phyloP scores from a whole-genome alignment of 2,888 invertebrate species.

The Anthrax anthrax region DNA sequence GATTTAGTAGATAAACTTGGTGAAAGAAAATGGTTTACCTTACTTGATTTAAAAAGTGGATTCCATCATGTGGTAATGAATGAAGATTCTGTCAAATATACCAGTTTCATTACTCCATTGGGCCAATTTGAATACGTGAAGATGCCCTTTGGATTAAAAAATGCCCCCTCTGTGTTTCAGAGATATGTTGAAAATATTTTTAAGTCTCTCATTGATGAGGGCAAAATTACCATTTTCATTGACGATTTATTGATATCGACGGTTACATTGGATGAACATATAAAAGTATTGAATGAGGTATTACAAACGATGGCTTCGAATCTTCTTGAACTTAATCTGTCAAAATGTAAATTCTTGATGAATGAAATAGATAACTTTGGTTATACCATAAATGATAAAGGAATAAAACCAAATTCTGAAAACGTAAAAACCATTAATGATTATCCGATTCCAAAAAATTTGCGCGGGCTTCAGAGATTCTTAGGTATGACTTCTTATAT shows the following conservation, averaged over 20 bases:
- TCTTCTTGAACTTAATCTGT: too few species aligned
- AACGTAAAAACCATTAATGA: too few species aligned
- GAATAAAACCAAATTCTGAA: too few species aligned
- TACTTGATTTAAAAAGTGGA: not conserved
- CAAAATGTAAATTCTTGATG: too few species aligned
- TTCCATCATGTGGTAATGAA: not conserved
- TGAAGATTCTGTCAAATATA: not conserved
- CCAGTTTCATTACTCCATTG: not conserved
- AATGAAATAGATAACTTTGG: too few species aligned
- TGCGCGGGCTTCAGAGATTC: conserved; percentile 19
- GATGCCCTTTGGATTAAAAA: not conserved
- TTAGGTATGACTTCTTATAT: conserved; percentile 12
- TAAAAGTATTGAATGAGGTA: conserved; percentile 16
- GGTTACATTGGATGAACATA: conserved; percentile 10
- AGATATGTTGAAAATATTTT: conserved; percentile 14
- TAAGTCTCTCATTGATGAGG: conserved; percentile 8
- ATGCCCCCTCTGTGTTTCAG: conserved; percentile 12
- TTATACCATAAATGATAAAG: too few species aligned
- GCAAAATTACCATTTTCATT: conserved; percentile 13
- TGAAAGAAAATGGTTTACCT: too few species aligned
- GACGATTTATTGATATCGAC: conserved; percentile 16
- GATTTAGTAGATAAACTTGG: conserved; percentile 6
- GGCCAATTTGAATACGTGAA: not conserved
- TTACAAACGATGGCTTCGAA: too few species aligned
- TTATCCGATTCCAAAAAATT: conserved; percentile 16